Base-by-base conservation (phyloP, 2,113 vertebrate species). In the Grammomys surdaster region DNA sequence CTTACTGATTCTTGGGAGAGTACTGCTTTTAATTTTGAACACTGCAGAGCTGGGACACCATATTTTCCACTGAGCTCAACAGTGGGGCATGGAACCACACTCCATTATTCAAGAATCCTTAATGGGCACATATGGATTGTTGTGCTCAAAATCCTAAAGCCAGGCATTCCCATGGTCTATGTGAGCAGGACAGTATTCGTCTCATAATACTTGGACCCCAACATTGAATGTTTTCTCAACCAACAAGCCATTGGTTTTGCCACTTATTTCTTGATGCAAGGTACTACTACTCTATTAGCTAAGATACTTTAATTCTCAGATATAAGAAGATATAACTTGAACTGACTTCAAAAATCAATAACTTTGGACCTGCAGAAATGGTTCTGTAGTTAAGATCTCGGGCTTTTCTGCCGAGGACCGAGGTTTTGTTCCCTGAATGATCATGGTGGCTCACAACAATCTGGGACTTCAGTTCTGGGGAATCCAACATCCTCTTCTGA, bases 41-140 rank as follows among this genome's bases (percentile, higher is more conserved):
- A 60, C 36, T 63, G 54, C 28, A 43, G 63, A 90, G 33, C 54
- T 56, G 10, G 17, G 36, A 88, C 19, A 88, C 12, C 60, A 14
- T 76, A 85, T 91, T 96, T 95, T 14, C 22, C 89, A 94, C 58
- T 60, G 70, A 86, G 95, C 63, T 65, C 67, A 82, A 16, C 36
- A 89, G 33, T 11, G 73, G 24, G 58, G 26, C 31, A 36, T 86
- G 13, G 5, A 22, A 36, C 1, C n/a, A 10, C 22, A 36, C 60
- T 85, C 40, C 22, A 40, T 72, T 65, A 67, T 82, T 93, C 14
- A 48, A 78, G 78, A 88, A 77, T 94, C 7, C n/a, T n/a, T 43
- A 60, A 88, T 11, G 33, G 76, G n/a, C 48, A 87, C 14, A 80
- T 33, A 78, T 31, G 84, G 67, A 90, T 46, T 40, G 13, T 7